Conservation (phyloP, 64 coral and sea anemone genomes). For the Astreopora myriophthalma region DNA sequence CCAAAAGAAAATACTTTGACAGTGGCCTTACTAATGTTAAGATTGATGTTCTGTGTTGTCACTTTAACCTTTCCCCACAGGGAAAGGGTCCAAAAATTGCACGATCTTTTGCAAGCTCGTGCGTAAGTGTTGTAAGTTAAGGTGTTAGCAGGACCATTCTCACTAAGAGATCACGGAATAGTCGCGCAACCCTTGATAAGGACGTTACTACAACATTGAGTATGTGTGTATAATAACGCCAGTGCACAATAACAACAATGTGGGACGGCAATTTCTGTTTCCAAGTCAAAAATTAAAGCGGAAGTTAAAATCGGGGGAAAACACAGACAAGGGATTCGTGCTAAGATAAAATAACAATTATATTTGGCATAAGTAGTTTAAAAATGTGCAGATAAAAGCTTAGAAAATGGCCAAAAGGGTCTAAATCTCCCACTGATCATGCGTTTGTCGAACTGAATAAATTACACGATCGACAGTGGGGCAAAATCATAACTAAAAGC, state of each 20-base stretch:
- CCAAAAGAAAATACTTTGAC: too few species aligned
- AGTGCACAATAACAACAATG: not conserved
- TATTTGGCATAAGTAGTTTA: not conserved
- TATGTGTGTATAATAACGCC: not conserved
- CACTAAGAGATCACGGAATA: constrained; percentile 88
- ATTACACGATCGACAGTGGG: not conserved
- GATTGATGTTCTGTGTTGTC: too few species aligned
- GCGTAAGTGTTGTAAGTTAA: constrained; percentile 75
- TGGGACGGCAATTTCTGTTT: constrained; percentile 17
- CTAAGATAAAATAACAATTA: not conserved
- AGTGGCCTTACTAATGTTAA: too few species aligned
- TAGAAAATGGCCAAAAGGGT: not conserved
- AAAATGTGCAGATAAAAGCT: not conserved
- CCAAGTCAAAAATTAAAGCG: not conserved
- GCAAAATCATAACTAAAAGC: not conserved
- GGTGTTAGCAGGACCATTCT: constrained; percentile 98
- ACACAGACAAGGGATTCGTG: not conserved
- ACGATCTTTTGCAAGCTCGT: constrained; percentile 84
- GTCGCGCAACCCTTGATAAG: constrained; percentile 98
- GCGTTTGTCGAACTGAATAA: not conserved
- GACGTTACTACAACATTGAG: constrained; percentile 20
- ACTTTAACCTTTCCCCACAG: not conserved
- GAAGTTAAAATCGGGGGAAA: not conserved
- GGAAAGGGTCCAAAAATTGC: constrained; percentile 98
- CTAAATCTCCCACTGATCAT: not conserved